Evolutionary conservation across 2,888 invertebrate genomes (phyloP).

Genomic region (Lasioglossum villosulum): DNA sequence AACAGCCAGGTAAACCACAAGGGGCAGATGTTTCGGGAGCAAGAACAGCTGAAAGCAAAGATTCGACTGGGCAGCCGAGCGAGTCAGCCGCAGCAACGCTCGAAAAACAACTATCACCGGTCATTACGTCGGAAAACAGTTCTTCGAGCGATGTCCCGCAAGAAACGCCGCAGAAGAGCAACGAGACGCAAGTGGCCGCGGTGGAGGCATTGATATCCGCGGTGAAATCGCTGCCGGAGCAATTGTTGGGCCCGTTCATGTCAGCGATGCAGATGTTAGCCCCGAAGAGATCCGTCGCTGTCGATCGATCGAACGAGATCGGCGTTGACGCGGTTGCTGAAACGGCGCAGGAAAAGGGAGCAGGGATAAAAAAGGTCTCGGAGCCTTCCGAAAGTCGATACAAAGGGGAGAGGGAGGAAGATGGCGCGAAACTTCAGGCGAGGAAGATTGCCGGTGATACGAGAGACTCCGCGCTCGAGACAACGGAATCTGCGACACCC

Average conservation of each 20-base stretch:
- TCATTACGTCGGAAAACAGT: background rate
- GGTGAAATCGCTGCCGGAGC: constrained; percentile 79
- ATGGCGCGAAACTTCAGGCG: background rate
- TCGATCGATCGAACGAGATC: constrained; percentile 11
- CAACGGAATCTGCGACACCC: constrained; percentile 13
- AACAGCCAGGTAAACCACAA: background rate
- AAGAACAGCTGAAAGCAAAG: background rate
- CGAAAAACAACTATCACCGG: constrained; percentile 15
- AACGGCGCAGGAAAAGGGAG: no score
- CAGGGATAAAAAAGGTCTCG: background rate
- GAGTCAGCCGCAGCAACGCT: background rate
- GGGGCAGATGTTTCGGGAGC: background rate
- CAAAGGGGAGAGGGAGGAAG: background rate
- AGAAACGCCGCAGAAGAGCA: constrained; percentile 11
- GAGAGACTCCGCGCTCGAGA: background rate
- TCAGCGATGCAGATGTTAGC: constrained; percentile 78
- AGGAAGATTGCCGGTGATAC: background rate
- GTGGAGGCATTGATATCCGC: constrained; percentile 78
- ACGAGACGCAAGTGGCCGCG: constrained; percentile 59
- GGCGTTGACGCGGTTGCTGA: background rate
- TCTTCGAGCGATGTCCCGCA: background rate
- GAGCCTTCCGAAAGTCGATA: background rate
- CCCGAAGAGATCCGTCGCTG: constrained; percentile 61
- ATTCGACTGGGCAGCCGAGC: background rate
- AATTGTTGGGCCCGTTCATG: constrained; percentile 78